A percentile compares a stretch with the other conserved stretches of the same genome.
Evolutionary conservation across 2,113 vertebrate genomes (phyloP).

Genomic region (Megaceryle maxima): DNA sequence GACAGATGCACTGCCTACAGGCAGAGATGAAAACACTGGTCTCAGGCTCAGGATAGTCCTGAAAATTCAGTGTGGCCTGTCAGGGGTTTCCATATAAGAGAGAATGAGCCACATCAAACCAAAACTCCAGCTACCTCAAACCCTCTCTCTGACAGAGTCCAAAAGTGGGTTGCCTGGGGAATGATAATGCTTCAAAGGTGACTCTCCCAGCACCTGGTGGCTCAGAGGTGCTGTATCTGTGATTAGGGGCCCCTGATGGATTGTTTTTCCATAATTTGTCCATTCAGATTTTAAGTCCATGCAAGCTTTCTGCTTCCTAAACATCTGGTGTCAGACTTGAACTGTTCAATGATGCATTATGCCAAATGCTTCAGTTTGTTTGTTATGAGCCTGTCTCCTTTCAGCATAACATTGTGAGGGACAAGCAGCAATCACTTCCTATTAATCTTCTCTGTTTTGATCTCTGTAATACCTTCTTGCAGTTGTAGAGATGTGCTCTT

Average conservation of each 20-base stretch:
- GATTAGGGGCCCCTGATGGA: not conserved
- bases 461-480: not conserved
- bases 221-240: not conserved
- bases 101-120: not conserved
- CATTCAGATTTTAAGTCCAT: not conserved
- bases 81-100: not conserved
- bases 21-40: not conserved
- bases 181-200: not conserved
- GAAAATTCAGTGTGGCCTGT: not conserved
- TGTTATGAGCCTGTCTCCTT: slow-evolving; percentile 3
- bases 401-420: slow-evolving; percentile 14
- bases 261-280: slow-evolving; percentile 5
- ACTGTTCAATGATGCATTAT: not conserved
- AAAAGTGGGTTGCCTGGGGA: not conserved
- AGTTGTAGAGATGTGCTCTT: not conserved
- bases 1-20: not conserved
- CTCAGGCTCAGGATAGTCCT: not conserved
- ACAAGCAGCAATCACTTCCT: not conserved
- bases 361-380: not conserved
- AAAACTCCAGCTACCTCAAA: not conserved
- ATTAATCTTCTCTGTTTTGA: slow-evolving; percentile 30
- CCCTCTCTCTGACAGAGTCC: not conserved
- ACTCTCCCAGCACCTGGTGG: not conserved
- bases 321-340: not conserved
- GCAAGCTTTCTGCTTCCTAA: not conserved